Evolutionary conservation across 2,888 invertebrate species (phyloP).

Genomic region (Nemotelus pantherinus): DNA sequence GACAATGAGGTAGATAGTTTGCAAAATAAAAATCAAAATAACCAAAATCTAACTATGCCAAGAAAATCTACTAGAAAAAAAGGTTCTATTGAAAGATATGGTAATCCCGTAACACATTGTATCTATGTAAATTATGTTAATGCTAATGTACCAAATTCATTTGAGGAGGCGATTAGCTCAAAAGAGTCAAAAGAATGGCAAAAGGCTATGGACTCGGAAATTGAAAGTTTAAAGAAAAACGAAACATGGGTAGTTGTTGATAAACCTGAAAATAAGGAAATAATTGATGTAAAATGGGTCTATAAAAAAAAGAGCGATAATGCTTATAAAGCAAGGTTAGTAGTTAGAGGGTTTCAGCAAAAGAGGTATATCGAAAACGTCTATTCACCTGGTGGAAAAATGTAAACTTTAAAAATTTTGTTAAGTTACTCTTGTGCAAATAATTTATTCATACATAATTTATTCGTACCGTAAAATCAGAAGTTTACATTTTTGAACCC

Average conservation of each 20-base stretch:
- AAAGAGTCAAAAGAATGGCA: constrained; percentile 52
- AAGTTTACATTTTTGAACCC: too few species aligned
- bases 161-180: constrained; percentile 55
- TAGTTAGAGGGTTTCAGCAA: constrained; percentile 45
- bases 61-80: constrained; percentile 43
- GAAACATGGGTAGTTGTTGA: constrained; percentile 56
- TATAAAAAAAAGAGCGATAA: constrained; percentile 54
- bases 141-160: constrained; percentile 54
- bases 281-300: constrained; percentile 56
- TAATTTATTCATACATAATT: too few species aligned
- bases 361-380: constrained; percentile 38
- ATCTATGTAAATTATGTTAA: constrained; percentile 54
- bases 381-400: constrained; percentile 51
- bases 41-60: neutral
- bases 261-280: constrained; percentile 53
- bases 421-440: too few species aligned
- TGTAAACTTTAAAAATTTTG: constrained; percentile 55
- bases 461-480: too few species aligned
- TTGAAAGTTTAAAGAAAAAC: constrained; percentile 55
- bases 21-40: constrained; percentile 20
- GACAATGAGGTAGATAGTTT: too few species aligned
- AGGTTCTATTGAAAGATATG: constrained; percentile 50
- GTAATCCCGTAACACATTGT: constrained; percentile 49
- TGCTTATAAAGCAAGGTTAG: constrained; percentile 51
- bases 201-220: constrained; percentile 56